Base-by-base conservation (phyloP, 30 jellyfish, hydroid and myxozoan species). In the Cassiopea andromeda region DNA sequence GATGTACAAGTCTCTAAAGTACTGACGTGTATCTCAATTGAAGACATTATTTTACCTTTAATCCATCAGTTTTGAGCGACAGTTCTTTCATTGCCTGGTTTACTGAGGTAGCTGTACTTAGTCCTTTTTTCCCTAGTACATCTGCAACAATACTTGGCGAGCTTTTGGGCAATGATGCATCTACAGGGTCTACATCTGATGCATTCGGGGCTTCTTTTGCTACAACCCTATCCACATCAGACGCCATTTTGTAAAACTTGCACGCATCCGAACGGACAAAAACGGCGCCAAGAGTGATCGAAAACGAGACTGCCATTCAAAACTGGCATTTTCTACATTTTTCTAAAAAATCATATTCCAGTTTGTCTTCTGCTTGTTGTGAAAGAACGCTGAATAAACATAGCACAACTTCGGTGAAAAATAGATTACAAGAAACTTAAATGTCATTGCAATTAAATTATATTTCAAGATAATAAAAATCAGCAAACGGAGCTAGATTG, bases 61-160 rank as follows among this genome's bases (percentile, higher is more conserved):
- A 68, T 17, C 74, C 81, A 45, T 85, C 93, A 46, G 93, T 85
- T 46, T 85, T 85, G 1, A 74, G 88, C 16, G 93, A 76, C 83
- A 85, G 83, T 27, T 75, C 93, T 45, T 85, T 75, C 93, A 85
- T 85, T 75, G 93, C 93, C 68, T 85, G 85, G 75, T 77, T 85
- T 14, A 85, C 70, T 1, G 93, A 60, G 46, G 69, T 75, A 19
- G 93, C 76, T 18, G 88, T 18, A 47, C 57, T 75, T 27, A 74
- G 88, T 0, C 85, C 93, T 67, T 85, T 85, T 76, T 73, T 85
- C 82, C 93, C 75, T 77, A 85, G 57, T 8, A 85, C 93, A 59
- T 85, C 93, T 44, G 93, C 93, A 74, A 76, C 83, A 50, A 76
- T 85, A 50, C 93, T 85, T 45, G 88, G 88, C 19, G 93, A 76